phyloP scores from a whole-genome alignment of 2,888 invertebrate species.

The Trachelus iudaicus region DNA sequence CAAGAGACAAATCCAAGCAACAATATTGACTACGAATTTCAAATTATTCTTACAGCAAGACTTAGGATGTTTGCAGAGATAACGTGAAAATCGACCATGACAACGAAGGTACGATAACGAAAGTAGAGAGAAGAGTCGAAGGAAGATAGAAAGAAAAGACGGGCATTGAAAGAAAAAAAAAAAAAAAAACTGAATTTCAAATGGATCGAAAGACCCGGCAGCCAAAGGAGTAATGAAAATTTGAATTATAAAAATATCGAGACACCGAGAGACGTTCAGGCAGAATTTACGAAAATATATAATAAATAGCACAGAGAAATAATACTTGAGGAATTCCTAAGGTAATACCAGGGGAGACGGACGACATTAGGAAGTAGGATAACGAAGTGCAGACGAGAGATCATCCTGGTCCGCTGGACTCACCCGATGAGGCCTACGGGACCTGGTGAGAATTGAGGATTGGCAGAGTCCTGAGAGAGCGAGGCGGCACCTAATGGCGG shows the following conservation, averaged over 20 bases:
- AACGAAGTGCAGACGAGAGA: slow-evolving; percentile 31
- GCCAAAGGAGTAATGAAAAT: neutral
- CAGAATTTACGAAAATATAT: neutral
- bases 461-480: slow-evolving; percentile 62
- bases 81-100: neutral
- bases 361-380: slow-evolving; percentile 17
- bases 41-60: neutral
- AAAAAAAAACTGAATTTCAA: neutral
- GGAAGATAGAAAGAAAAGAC: neutral
- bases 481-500: slow-evolving; percentile 74
- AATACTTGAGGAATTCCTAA: neutral
- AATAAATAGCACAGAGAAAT: neutral
- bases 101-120: neutral
- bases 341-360: slow-evolving; percentile 8
- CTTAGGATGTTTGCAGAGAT: no score
- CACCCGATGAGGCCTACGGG: slow-evolving; percentile 61
- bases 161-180: neutral
- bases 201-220: neutral
- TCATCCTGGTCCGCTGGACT: slow-evolving; percentile 54
- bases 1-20: neutral
- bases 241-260: neutral
- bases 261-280: neutral
- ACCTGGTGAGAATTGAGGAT: slow-evolving; percentile 62
- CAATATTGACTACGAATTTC: neutral
- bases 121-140: neutral